phyloP scores from a whole-genome alignment of 2,888 invertebrate species.

The Drosophila ezoana region DNA sequence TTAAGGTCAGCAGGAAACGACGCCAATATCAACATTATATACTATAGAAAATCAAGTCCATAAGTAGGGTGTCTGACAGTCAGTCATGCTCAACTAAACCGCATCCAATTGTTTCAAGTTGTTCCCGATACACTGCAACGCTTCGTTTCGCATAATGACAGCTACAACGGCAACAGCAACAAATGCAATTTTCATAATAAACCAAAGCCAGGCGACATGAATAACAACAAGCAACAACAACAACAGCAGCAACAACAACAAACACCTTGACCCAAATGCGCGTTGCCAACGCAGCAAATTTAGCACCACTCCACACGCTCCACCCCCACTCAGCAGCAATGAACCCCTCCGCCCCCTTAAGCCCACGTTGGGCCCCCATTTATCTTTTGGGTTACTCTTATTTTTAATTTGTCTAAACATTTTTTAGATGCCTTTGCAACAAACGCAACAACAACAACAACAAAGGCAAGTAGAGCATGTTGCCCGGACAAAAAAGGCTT shows the following conservation, averaged over 20 bases:
- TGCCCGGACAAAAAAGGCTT: conserved; percentile 65
- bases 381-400: conserved; percentile 62
- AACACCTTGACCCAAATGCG: conserved; percentile 76
- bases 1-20: too few species aligned
- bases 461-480: conserved; percentile 32
- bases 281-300: conserved; percentile 56
- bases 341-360: neutral
- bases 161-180: conserved; percentile 30
- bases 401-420: conserved; percentile 79
- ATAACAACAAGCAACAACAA: conserved; percentile 35
- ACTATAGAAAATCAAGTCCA: too few species aligned
- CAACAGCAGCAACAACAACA: conserved; percentile 51
- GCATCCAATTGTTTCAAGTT: conserved; percentile 38
- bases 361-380: conserved; percentile 23
- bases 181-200: conserved; percentile 74
- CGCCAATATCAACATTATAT: too few species aligned
- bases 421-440: conserved; percentile 55
- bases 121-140: conserved; percentile 53
- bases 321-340: conserved; percentile 1
- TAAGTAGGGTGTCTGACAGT: neutral
- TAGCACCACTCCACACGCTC: conserved; percentile 19
- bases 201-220: conserved; percentile 53
- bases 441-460: conserved; percentile 31
- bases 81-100: neutral
- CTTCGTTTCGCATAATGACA: conserved; percentile 68